Conservation (phyloP, 2,113 vertebrate species). For the Sturnira hondurensis region DNA sequence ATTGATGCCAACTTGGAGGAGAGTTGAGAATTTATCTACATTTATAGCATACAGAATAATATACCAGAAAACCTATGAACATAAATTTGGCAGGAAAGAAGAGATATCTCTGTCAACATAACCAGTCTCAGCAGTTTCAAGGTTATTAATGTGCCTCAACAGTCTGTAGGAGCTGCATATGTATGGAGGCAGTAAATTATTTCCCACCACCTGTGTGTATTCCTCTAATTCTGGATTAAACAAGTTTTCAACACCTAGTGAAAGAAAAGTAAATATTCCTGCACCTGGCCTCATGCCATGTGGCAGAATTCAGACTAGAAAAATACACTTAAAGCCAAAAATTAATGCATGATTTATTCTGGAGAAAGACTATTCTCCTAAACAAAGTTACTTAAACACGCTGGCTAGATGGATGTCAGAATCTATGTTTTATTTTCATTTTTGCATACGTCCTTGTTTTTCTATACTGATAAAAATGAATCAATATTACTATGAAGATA, state of each 20-base stretch:
- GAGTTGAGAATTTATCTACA: constrained; percentile 50
- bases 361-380: constrained; percentile 16
- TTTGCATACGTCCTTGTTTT: neutral
- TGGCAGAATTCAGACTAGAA: neutral
- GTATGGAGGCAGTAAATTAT: constrained; percentile 23
- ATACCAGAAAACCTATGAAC: constrained; percentile 24
- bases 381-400: constrained; percentile 35
- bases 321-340: constrained; percentile 25
- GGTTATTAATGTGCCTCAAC: constrained; percentile 77
- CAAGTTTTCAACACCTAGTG: constrained; percentile 41
- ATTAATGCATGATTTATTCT: neutral
- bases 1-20: constrained; percentile 33
- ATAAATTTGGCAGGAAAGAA: constrained; percentile 63
- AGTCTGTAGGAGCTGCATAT: constrained; percentile 70
- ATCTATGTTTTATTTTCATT: neutral
- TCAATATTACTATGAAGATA: neutral
- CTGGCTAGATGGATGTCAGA: neutral
- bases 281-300: neutral
- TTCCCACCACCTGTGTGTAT: constrained; percentile 34
- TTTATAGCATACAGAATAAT: constrained; percentile 29
- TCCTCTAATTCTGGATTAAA: constrained; percentile 13
- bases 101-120: constrained; percentile 65
- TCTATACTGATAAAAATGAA: neutral
- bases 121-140: constrained; percentile 58
- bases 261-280: constrained; percentile 61